Base-by-base conservation (phyloP, 1,140 invertebrate genomes). In the Oryctes rhinoceros region DNA sequence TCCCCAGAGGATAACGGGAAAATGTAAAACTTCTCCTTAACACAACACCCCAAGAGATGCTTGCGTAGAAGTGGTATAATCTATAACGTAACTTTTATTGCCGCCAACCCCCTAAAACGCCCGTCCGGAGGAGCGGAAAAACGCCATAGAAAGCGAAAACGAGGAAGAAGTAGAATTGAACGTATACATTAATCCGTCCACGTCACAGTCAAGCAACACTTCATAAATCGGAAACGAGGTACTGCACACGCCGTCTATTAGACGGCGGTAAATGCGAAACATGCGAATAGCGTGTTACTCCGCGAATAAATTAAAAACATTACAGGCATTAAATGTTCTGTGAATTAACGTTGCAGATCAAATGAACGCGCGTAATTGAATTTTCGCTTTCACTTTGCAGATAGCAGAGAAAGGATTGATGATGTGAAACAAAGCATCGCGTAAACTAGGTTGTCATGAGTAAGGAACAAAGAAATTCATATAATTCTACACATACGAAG, bases 371-470 rank as follows among this genome's bases (percentile, higher is more conserved):
- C 65, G 20, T 71, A 71, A 71, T 71, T 71, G 65, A 13, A 71
- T 71, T 71, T 71, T 71, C 65, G 65, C 65, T 71, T 71, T 71
- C 65, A 71, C 65, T 35, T 37, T 37, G 65, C 10, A 71, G 65
- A 71, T 71, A 71, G 24, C 35, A 15, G 65, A 71, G 65, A 37
- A 71, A 71, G 35, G 65, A 59, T 59, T 18, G 53, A 59, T 59
- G 53, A 59, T 59, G 13, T 59, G 18, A 59, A 18, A 18, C n/a
- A 59, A 59, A 59, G 9, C 13, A n/a, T 59, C 53, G 53, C 18
- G 13, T 59, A 59, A 59, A 59, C 53, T 59, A 59, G 53, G 53
- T 59, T 59, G 18, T 7, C 6, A n/a, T 59, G 53, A 59, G 5
- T 4, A 18, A n/a, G 5, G 6, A 59, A 59, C 18, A 18, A 59